A percentile compares a stretch with the other conserved stretches of the same genome.
phyloP scores from a whole-genome alignment of 2,888 invertebrate genomes.

The Stenotaenia linearis region DNA sequence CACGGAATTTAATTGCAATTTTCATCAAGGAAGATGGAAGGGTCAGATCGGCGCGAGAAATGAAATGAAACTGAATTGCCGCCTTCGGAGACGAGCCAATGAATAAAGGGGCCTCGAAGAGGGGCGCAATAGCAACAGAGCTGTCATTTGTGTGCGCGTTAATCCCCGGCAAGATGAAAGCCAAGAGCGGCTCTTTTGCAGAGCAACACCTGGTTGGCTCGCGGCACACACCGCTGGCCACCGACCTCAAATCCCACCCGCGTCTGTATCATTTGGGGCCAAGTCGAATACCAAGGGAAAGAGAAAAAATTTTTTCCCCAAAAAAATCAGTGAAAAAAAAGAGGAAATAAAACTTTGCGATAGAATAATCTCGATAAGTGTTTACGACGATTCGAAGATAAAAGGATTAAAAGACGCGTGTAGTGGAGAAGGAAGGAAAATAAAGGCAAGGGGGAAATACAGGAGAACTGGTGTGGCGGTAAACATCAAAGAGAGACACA shows the following conservation, averaged over 20 bases:
- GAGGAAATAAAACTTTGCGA: background rate
- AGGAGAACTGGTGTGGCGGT: constrained; percentile 9
- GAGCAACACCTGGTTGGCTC: constrained; percentile 28
- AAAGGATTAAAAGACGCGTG: background rate
- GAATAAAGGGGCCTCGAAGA: background rate
- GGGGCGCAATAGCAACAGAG: background rate
- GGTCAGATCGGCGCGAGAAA: background rate
- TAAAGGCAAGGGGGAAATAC: constrained; percentile 19
- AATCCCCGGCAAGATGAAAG: constrained; percentile 24
- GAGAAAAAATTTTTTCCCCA: background rate
- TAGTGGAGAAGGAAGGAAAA: constrained; percentile 30
- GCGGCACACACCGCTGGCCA: constrained; percentile 29
- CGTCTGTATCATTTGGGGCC: background rate
- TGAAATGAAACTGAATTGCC: background rate
- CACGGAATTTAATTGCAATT: background rate
- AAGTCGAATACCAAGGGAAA: background rate
- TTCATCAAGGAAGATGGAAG: background rate
- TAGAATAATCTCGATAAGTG: background rate
- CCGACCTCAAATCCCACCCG: constrained; percentile 2
- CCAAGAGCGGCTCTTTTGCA: constrained; percentile 28
- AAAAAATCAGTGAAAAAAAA: background rate
- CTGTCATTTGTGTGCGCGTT: constrained; percentile 17
- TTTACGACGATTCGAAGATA: background rate
- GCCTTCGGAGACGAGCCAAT: background rate
- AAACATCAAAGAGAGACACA: background rate